Evolutionary conservation across 2,113 vertebrate genomes (phyloP), one percentile per base, ranked within the genome.

Genomic region (Hippopotamus amphibius): DNA sequence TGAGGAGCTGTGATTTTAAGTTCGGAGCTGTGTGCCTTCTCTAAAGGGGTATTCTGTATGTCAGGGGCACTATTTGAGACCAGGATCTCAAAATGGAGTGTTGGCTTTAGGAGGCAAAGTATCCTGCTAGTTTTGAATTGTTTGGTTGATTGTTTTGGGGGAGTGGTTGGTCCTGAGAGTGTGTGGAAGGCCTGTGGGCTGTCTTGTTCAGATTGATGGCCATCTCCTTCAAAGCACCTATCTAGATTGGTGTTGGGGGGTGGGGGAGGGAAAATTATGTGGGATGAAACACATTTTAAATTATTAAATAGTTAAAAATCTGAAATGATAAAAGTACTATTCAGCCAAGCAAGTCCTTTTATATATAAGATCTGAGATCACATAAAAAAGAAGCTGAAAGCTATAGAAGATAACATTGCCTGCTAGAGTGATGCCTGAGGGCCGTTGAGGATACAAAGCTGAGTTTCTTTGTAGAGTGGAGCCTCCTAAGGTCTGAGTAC

Each of bases 391-490:
- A 92, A 80, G 28, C 46, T 63, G 16, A 71, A 81, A 93, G 53
- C 53, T 57, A 10, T 94, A 28, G 55, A 83, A 76, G 63, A 53
- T 50, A 30, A 88, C 3, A 43, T n/a, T 43, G 37, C 41, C 85
- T 30, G 72, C 50, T 55, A 3, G 37, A 71, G 28, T 48, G 59
- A 53, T 76, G 37, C 93, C 90, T 82, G 24, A 86, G 90, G 95
- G 72, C 17, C 30, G 3, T 9, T 77, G 90, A 87, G 43, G 55
- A 22, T 22, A 15, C 71, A 48, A 26, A 72, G 79, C 90, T 84
- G 33, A 30, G 59, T 94, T 41, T 96, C 74, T 83, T n/a, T 93
- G 48, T 93, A n/a, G 83, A 80, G 26, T 55, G 57, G 41, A 87
- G 41, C 33, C 24, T 80, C 57, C 82, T 74, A 12, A 48, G 11